Evolutionary conservation across 2,113 vertebrate species (phyloP), one percentile per base, ranked within the genome.

Genomic region (Oncorhynchus masou): DNA sequence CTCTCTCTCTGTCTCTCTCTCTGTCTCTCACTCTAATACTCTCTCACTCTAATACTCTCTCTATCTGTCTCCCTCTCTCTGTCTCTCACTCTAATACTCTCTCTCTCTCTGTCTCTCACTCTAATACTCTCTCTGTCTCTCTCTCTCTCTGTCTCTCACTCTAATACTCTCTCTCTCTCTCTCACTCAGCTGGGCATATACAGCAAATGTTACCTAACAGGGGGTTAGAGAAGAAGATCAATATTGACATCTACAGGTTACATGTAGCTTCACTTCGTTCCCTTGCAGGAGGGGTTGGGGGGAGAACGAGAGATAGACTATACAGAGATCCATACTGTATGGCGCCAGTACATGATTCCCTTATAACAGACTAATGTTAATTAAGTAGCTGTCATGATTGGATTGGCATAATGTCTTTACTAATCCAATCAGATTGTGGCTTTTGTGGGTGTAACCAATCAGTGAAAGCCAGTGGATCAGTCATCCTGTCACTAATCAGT

Each of bases 211-310:
- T 57, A 11, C 51, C 11, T 57, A 16, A 20, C 3, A 15, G 51
- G 51, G 16, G 65, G 80, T 75, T 57, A 73, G 70, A 79, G 67
- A 54, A 75, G 45, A 74, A 59, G 68, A 31, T 78, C 1, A 27
- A 68, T 76, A 75, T 68, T 74, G 57, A 62, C 70, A 77, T 69
- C 39, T 75, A 54, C 49, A 49, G 81, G 74, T 76, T 79, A 79
- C 83, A 80, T 78, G 74, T 80, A 77, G 68, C 29, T 68, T 67
- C 34, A 76, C 73, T 70, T 54, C 3, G 22, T 25, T 65, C 22
- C 24, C 62, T 65, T 25, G 13, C 5, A 65, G 62, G n/a, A 65
- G 7, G 5, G 1, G n/a, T 7, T 12, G 12, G 7, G 22, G 62
- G 39, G 39, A 39, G 39, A 39, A 39, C 8, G 39, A 39, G 39